Base-by-base conservation (phyloP, 2,113 vertebrate genomes). In the Herpailurus yagouaroundi region DNA sequence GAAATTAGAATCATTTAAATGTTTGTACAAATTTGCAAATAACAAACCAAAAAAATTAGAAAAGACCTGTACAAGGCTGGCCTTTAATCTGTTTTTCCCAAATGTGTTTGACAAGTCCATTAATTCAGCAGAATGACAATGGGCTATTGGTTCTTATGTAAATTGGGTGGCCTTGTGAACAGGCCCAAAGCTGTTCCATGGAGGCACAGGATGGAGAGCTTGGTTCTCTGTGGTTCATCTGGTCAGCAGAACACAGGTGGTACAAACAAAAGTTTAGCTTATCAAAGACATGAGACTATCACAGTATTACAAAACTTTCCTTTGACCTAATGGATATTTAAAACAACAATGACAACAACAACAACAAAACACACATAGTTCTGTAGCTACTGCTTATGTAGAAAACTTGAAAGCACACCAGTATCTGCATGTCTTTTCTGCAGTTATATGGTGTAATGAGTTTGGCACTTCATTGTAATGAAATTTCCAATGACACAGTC, bases 391-490 rank as follows among this genome's bases (percentile, higher is more conserved):
- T 97, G 95, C 77, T 98, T 98, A 99, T 98, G 97, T 99, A 98
- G 98, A 99, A 98, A 97, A 99, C 98, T 96, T 48, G 66, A 99
- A 98, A 98, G 98, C 98, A 98, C 97, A 94, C 98, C 97, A 98
- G 97, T 97, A 98, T 98, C 97, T 41, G 83, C 93, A 98, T 98
- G 98, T 98, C 98, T 99, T 98, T 98, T 99, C 99, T 99, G 98
- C 98, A 98, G 98, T 98, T 98, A 98, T 64, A 98, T 69, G 98
- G 99, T 99, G 99, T 99, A 99, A 99, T 99, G 98, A 99, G 99
- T 99, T 99, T 99, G 99, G 99, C 99, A 99, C 99, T 99, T 99
- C 98, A 98, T 98, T 99, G 98, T 98, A 98, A 99, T 97, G 98
- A 98, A 98, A 98, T 98, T 98, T 99, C 99, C 98, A 99, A 98